Evolutionary conservation across 2,113 vertebrate genomes (phyloP).

Genomic region (Cercopithecus mona): DNA sequence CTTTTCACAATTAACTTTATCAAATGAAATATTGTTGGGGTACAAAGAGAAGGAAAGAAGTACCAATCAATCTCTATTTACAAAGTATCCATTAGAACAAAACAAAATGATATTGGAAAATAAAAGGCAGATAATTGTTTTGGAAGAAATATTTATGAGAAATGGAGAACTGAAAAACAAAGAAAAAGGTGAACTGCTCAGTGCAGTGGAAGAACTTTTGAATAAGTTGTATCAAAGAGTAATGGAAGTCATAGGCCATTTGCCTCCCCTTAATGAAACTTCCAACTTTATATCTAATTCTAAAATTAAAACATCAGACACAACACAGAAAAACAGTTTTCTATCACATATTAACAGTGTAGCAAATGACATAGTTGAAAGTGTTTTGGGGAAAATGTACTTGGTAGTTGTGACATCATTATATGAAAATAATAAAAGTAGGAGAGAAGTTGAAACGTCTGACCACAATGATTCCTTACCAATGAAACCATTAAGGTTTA

Average conservation of each 20-base stretch:
- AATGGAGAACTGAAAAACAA: slow-evolving; percentile 33
- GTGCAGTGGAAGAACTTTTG: slow-evolving; percentile 46
- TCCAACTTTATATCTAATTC: neutral
- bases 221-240: slow-evolving; percentile 35
- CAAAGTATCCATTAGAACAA: slow-evolving; percentile 2
- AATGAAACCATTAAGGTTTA: neutral
- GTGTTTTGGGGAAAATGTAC: slow-evolving; percentile 61
- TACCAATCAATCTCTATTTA: neutral
- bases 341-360: neutral
- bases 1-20: neutral
- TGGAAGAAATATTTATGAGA: slow-evolving; percentile 74
- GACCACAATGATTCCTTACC: neutral
- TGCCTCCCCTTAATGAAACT: slow-evolving; percentile 38
- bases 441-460: neutral
- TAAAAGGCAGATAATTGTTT: slow-evolving; percentile 44
- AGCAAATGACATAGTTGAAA: slow-evolving; percentile 63
- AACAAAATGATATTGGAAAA: neutral
- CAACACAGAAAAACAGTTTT: neutral
- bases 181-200: slow-evolving; percentile 22
- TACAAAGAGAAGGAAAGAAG: neutral
- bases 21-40: slow-evolving; percentile 21
- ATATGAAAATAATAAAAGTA: neutral
- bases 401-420: slow-evolving; percentile 39
- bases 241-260: neutral
- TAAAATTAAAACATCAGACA: slow-evolving; percentile 21